Base-by-base conservation (phyloP, 1,140 invertebrate genomes). In the Pogonomyrmex californicus region DNA sequence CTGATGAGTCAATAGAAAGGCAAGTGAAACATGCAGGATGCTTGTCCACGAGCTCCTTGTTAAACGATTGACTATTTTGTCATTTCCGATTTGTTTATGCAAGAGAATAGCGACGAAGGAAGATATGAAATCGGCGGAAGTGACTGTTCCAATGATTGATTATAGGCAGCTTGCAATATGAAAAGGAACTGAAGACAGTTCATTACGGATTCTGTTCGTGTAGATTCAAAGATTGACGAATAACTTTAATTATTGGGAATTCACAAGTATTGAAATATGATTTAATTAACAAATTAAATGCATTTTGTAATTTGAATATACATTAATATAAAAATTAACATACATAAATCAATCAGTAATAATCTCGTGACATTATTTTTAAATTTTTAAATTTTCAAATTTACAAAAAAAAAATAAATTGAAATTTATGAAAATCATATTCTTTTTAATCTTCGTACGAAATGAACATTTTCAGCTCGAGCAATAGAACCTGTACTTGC, bases 1-100 rank as follows among this genome's bases (percentile, higher is more conserved):
- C 51, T 81, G 63, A 9, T 44, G 54, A 83, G 68, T 83, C 79
- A 75, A 75, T 47, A 44, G 68, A 14, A 54, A 83, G 54, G 79
- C 79, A 75, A 83, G 56, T 49, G n/a, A 81, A 70, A 70, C n/a
- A 6, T 60, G 56, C 10, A 68, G 10, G 54, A 30, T 66, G 47
- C 4, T 81, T 10, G 77, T 58, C 30, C 33, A 47, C 51, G 78
- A 82, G 51, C 41, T 71, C 58, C 17, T 73, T 10, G n/a, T 75
- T 36, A 60, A 83, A 56, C 63, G n/a, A 14, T 70, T 38, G 47
- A 79, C 7, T 79, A n/a, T 79, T 71, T 12, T 23, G 23, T 23
- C 23, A 23, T 23, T n/a, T 54, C 10, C 38, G 23, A 14, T 6
- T 70, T 81, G 23, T 81, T 81, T 81, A 68, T 68, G 63, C 63